Evolutionary conservation across 2,797 vertebrate species (phyloP).

Genomic region (Gymnopithys bicolor): DNA sequence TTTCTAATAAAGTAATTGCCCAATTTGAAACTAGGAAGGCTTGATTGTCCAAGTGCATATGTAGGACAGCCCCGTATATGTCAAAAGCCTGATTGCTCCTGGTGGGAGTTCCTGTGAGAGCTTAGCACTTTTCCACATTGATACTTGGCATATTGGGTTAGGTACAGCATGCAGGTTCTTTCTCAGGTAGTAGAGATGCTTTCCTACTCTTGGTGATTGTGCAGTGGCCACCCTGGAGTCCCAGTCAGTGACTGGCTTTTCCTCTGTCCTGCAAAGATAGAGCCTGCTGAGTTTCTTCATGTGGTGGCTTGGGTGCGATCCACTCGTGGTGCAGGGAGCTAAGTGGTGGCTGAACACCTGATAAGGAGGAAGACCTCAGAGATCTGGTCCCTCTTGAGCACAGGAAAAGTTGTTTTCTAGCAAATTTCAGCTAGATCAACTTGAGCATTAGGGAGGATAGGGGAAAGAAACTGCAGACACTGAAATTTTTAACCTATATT

Average conservation of each 20-base stretch:
- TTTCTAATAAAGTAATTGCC: background rate
- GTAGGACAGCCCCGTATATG: background rate
- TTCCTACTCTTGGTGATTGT: rapidly evolving
- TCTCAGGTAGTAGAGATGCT: background rate
- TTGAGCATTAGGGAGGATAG: background rate
- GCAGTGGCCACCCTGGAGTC: background rate
- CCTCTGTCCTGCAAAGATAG: background rate
- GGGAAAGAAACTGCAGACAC: background rate
- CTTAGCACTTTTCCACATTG: background rate
- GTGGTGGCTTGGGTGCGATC: background rate
- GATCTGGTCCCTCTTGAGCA: background rate
- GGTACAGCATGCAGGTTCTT: background rate
- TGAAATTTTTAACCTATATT: background rate
- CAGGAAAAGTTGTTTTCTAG: background rate
- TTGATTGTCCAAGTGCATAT: background rate
- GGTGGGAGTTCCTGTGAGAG: background rate
- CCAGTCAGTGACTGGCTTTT: background rate
- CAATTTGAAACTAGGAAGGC: background rate
- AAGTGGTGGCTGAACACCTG: rapidly evolving
- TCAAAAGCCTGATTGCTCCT: background rate
- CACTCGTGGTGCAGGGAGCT: rapidly evolving
- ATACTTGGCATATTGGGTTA: background rate
- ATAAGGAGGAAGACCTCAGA: background rate
- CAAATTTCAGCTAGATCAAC: background rate
- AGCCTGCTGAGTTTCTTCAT: rapidly evolving